Percentiles rank a stretch among this genome's conserved stretches.
Evolutionary conservation across 2,888 invertebrate genomes (phyloP).

Genomic region (Scaptomyza reducta): DNA sequence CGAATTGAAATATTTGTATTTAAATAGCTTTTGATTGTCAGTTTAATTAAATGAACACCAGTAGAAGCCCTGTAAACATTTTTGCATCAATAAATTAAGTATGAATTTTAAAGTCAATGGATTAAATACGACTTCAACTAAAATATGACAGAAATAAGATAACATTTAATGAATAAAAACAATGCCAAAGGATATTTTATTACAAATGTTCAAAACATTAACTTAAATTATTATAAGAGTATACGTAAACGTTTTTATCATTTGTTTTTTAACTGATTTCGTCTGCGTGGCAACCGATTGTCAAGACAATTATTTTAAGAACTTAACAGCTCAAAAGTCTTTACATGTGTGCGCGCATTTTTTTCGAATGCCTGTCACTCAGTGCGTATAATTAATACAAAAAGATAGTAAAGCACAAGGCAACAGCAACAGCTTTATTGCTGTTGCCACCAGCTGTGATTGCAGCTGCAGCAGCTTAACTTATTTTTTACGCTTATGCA

Average conservation of each 20-base stretch:
- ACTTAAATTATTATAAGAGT: too few relatives aligned
- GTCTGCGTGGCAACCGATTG: constrained; percentile 13
- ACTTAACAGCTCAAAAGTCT: constrained; percentile 39
- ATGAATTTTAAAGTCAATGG: background rate
- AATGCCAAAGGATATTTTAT: too few relatives aligned
- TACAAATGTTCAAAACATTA: too few relatives aligned
- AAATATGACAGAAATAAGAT: too few relatives aligned
- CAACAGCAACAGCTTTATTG: constrained; percentile 9
- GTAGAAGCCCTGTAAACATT: background rate
- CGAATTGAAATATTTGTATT: constrained; percentile 8
- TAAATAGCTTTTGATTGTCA: background rate
- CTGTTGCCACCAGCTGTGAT: constrained; percentile 18
- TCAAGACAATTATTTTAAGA: constrained; percentile 50
- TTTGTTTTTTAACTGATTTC: background rate
- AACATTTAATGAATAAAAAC: too few relatives aligned
- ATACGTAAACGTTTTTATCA: too few relatives aligned
- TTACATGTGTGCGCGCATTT: constrained; percentile 17
- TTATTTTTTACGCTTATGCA: constrained; percentile 43
- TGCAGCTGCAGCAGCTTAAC: constrained; percentile 43
- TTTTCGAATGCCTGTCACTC: constrained; percentile 54
- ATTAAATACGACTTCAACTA: background rate
- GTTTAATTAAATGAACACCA: constrained; percentile 30
- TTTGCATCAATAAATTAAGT: constrained; percentile 6
- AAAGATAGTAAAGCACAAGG: constrained; percentile 29
- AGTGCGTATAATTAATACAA: constrained; percentile 47